Conservation (phyloP, 2,113 vertebrate species). For the Gymnocephalus cernua region DNA sequence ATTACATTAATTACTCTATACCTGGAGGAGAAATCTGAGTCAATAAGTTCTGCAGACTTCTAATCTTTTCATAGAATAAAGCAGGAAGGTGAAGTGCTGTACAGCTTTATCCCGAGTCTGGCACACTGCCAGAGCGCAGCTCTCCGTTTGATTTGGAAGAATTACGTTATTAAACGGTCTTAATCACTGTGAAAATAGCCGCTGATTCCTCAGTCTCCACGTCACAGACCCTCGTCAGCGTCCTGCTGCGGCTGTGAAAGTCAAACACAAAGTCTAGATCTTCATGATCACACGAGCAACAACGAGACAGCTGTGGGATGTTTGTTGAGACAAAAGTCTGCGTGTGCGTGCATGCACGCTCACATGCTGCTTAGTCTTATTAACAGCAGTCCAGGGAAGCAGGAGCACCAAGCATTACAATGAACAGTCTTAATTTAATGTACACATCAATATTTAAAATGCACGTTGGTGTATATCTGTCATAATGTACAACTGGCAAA, state of each 20-base stretch:
- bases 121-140: slow-evolving; percentile 6
- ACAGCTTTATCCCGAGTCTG: slow-evolving; percentile 1
- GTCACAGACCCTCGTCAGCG: slow-evolving; percentile 29
- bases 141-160: slow-evolving; percentile 33
- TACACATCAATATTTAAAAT: neutral
- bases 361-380: slow-evolving; percentile 13
- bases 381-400: neutral
- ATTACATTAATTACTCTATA: slow-evolving; percentile 72
- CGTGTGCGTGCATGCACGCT: too few species aligned
- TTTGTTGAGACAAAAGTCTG: neutral
- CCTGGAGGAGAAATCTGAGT: slow-evolving; percentile 63
- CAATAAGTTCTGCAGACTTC: slow-evolving; percentile 53
- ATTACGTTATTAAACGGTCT: slow-evolving; percentile 52
- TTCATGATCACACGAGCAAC: slow-evolving; percentile 20
- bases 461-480: neutral
- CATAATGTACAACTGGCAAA: neutral
- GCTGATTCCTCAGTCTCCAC: slow-evolving; percentile 40
- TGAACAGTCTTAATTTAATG: neutral
- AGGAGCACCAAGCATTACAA: slow-evolving; percentile 6
- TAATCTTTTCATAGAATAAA: slow-evolving; percentile 50
- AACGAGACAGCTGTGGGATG: slow-evolving; percentile 19
- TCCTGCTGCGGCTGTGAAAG: slow-evolving; percentile 55
- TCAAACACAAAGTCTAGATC: slow-evolving; percentile 34
- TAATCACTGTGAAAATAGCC: slow-evolving; percentile 54
- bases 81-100: slow-evolving; percentile 15